Conservation (phyloP, 2,888 invertebrate species). For the Deilephila porcellus region DNA sequence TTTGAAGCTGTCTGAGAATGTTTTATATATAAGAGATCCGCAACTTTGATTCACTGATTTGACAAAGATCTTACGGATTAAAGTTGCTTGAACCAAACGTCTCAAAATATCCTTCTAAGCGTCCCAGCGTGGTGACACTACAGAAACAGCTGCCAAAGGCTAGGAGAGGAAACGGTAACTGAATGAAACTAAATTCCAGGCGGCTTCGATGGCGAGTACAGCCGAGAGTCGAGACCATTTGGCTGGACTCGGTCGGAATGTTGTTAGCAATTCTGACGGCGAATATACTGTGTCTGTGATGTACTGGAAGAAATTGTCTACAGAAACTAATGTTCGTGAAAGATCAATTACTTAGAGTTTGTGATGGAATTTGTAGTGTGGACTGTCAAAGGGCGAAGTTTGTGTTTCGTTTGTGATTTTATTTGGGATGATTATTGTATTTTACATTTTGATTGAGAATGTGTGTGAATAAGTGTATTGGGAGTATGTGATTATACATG, state of each 20-base stretch:
- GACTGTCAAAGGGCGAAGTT: constrained; percentile 7
- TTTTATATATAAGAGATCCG: no score
- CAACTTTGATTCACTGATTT: no score
- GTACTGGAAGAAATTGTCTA: constrained; percentile 34
- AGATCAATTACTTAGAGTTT: constrained; percentile 18
- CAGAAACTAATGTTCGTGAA: constrained; percentile 25
- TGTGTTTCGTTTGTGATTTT: background rate
- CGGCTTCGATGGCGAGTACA: constrained; percentile 60
- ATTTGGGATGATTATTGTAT: background rate
- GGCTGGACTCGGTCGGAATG: constrained; percentile 68
- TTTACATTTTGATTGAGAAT: background rate
- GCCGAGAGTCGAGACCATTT: constrained; percentile 57
- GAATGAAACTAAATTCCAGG: constrained; percentile 82
- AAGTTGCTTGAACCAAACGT: no score
- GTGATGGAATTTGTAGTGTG: constrained; percentile 12
- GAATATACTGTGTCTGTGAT: constrained; percentile 39
- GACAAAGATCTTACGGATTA: no score
- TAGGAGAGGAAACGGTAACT: constrained; percentile 79
- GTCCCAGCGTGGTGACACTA: constrained; percentile 49
- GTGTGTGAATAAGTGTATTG: no score
- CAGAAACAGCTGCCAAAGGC: constrained; percentile 77
- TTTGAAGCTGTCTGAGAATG: no score
- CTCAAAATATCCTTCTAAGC: background rate
- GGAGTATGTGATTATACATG: no score
- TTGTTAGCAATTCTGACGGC: constrained; percentile 53